These are phyloP conservation scores for Caenorhabditis angaria DNA, from an alignment of 2,888 invertebrate species.

Conservation along the genomic window DNA sequence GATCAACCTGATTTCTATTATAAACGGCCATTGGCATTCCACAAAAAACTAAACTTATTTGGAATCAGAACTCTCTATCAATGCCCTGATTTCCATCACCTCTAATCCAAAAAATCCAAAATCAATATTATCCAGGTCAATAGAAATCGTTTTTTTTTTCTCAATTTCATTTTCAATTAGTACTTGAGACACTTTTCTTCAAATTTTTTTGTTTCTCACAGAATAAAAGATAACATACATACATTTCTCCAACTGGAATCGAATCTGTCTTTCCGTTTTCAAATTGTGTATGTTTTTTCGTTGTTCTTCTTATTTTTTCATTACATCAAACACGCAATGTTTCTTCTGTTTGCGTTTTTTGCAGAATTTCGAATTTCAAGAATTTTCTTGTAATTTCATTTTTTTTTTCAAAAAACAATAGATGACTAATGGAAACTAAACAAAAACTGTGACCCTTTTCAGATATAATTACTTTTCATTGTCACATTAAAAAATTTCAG, in stretches of 20 bases:
- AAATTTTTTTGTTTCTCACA: too few relatives aligned
- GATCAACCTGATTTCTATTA: too few relatives aligned
- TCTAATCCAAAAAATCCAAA: neutral
- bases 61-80: too few relatives aligned
- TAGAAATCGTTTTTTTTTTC: neutral
- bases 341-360: constrained; percentile 18
- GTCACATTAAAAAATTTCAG: too few relatives aligned
- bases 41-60: too few relatives aligned
- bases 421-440: neutral
- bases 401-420: constrained; percentile 18
- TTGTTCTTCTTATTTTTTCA: constrained; percentile 6
- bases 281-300: too few relatives aligned
- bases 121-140: neutral
- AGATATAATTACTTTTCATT: neutral
- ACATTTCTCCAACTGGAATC: too few relatives aligned
- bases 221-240: too few relatives aligned
- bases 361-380: neutral
- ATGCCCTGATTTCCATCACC: too few relatives aligned
- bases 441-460: too few relatives aligned
- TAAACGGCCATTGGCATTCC: too few relatives aligned
- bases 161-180: neutral
- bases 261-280: too few relatives aligned
- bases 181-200: neutral
- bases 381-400: constrained; percentile 3
- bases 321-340: constrained; percentile 23